These are phyloP conservation scores for Gymnopithys bicolor DNA, from an alignment of 2,797 vertebrate genomes.

Conservation along the genomic window DNA sequence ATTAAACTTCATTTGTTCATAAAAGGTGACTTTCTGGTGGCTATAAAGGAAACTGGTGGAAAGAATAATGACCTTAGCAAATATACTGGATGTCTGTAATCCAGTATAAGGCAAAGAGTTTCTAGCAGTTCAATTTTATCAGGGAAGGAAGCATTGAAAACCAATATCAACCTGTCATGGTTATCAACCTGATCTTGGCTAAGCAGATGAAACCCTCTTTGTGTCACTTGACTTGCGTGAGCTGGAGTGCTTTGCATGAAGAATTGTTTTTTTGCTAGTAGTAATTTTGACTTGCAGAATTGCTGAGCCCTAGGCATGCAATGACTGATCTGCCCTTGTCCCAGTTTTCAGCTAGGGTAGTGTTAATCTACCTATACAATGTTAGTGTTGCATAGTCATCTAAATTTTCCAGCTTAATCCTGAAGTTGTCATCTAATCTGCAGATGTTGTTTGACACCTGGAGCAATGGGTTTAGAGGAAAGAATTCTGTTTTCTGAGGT, in stretches of 20 bases:
- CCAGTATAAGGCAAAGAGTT: conserved; percentile 2
- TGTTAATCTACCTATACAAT: neutral
- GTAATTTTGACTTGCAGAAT: conserved; percentile 23
- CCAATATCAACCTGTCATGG: conserved; percentile 41
- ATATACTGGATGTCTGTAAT: neutral
- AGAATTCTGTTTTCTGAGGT: too few species aligned
- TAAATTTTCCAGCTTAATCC: neutral
- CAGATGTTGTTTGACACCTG: neutral
- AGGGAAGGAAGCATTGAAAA: conserved; percentile 26
- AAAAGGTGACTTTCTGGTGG: neutral
- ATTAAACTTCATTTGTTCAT: neutral
- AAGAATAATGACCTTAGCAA: conserved; percentile 10
- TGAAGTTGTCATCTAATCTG: neutral
- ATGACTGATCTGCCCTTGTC: neutral
- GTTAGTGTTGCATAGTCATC: neutral
- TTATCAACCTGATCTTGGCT: conserved; percentile 56
- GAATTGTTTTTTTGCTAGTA: conserved; percentile 32
- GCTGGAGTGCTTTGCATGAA: conserved; percentile 42
- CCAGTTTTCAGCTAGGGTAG: neutral
- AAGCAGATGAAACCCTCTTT: conserved; percentile 40
- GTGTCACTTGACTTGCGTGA: conserved; percentile 30
- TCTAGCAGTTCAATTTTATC: conserved; percentile 31
- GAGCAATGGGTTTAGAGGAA: neutral
- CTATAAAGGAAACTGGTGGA: neutral
- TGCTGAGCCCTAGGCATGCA: neutral